Percentiles rank a stretch among this genome's conserved stretches.
These are phyloP conservation scores for Mugil cephalus DNA, from an alignment of 2,113 vertebrate species.

Conservation along the genomic window DNA sequence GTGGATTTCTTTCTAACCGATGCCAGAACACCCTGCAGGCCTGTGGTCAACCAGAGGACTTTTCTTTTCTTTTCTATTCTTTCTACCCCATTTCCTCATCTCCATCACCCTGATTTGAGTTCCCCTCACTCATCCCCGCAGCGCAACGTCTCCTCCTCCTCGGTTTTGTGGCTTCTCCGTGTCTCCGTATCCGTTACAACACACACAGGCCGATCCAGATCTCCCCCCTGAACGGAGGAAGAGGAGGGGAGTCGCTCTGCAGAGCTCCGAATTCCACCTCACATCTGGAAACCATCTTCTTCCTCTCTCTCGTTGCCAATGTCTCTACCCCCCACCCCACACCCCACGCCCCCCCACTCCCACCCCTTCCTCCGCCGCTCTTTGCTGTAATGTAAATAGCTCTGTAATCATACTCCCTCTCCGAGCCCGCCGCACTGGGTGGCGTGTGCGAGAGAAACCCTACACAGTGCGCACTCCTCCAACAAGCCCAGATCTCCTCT, in stretches of 20 bases:
- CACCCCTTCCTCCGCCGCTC: slow-evolving; percentile 41
- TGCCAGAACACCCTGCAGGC: slow-evolving; percentile 30
- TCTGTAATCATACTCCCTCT: slow-evolving; percentile 69
- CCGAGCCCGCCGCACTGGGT: slow-evolving; percentile 38
- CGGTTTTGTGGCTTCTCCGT: slow-evolving; percentile 48
- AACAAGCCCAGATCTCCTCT: slow-evolving; percentile 19
- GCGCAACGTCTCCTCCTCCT: slow-evolving; percentile 51
- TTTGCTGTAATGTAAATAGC: slow-evolving; percentile 81
- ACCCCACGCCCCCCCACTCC: neutral
- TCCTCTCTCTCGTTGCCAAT: slow-evolving; percentile 35
- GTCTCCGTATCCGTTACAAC: slow-evolving; percentile 47
- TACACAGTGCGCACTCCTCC: slow-evolving; percentile 15
- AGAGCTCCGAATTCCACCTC: slow-evolving; percentile 78
- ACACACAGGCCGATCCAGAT: slow-evolving; percentile 42
- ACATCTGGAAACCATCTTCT: slow-evolving; percentile 86
- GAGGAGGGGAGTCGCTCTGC: slow-evolving; percentile 55
- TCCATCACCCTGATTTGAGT: slow-evolving; percentile 44
- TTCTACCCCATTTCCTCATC: slow-evolving; percentile 53
- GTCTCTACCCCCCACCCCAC: slow-evolving; percentile 37
- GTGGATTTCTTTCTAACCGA: too few relatives aligned
- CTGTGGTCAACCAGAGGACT: slow-evolving; percentile 52
- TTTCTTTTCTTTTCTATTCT: slow-evolving; percentile 39
- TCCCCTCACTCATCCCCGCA: slow-evolving; percentile 61
- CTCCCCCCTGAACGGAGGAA: slow-evolving; percentile 37
- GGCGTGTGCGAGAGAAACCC: slow-evolving; percentile 22